Evolutionary conservation across 2,113 vertebrate genomes (phyloP).

Genomic region (Poecile atricapillus): DNA sequence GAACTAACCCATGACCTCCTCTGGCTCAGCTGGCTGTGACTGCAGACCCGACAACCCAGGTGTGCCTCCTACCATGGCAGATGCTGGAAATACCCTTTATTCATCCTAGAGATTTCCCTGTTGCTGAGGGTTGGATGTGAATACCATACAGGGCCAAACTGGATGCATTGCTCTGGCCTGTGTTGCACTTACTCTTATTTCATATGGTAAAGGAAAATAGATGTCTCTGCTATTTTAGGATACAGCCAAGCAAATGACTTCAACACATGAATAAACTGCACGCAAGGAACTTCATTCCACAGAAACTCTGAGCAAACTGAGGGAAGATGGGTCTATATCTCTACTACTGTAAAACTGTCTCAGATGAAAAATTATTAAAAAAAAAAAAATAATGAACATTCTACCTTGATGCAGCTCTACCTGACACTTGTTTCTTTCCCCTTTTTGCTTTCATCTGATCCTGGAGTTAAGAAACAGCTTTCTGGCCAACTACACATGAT

Average conservation of each 20-base stretch:
- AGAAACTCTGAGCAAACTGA: not conserved
- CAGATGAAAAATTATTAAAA: not conserved
- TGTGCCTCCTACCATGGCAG: not conserved
- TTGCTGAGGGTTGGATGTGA: not conserved
- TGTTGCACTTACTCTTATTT: not conserved
- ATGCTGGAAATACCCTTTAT: not conserved
- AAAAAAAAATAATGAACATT: not conserved
- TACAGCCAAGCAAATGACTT: not conserved
- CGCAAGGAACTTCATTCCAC: accelerated
- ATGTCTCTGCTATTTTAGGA: not conserved
- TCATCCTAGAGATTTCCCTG: not conserved
- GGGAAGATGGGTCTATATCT: not conserved
- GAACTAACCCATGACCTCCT: not conserved
- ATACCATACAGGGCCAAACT: not conserved
- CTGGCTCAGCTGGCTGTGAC: not conserved
- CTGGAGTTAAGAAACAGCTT: not conserved
- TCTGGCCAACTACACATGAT: not conserved
- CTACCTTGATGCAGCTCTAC: not conserved
- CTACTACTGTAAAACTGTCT: not conserved
- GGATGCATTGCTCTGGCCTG: not conserved
- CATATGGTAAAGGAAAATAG: not conserved
- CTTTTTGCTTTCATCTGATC: not conserved
- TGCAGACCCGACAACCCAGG: not conserved
- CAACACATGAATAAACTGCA: not conserved
- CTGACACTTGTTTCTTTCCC: not conserved